Evolutionary conservation across 2,797 vertebrate species (phyloP).

Genomic region (Toxotes lorentzi): DNA sequence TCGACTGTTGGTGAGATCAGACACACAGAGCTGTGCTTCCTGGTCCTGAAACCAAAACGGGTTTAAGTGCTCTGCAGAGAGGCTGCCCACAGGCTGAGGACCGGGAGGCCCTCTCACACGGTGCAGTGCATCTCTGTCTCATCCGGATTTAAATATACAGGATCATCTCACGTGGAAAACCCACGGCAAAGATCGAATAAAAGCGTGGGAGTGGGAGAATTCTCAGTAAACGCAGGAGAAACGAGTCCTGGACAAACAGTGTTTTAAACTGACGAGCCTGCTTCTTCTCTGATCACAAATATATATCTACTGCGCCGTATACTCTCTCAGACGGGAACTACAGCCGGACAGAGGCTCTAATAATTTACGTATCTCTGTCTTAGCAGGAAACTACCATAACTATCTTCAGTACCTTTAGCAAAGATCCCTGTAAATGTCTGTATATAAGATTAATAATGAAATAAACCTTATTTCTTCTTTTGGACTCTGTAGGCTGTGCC

Average conservation of each 20-base stretch:
- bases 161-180: constrained; percentile 18
- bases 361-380: constrained; percentile 11
- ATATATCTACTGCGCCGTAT: constrained; percentile 24
- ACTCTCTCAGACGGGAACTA: constrained; percentile 43
- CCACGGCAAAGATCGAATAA: not conserved
- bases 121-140: too few relatives aligned
- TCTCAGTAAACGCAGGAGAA: constrained; percentile 27
- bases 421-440: constrained; percentile 66
- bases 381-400: constrained; percentile 31
- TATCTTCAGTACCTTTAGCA: constrained; percentile 38
- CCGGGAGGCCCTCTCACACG: not conserved
- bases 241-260: not conserved
- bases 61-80: not conserved
- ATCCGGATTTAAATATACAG: not conserved
- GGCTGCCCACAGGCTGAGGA: too few relatives aligned
- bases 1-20: not conserved
- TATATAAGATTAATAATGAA: constrained; percentile 69
- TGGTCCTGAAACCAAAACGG: not conserved
- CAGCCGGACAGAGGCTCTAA: constrained; percentile 35
- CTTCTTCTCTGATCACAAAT: constrained; percentile 24
- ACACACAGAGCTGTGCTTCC: not conserved
- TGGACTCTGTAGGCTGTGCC: not conserved
- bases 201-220: not conserved
- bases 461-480: constrained; percentile 37
- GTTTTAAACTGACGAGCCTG: constrained; percentile 51